Base-by-base conservation (phyloP, 2,113 vertebrate genomes). In the Cephalopholis sonnerati region DNA sequence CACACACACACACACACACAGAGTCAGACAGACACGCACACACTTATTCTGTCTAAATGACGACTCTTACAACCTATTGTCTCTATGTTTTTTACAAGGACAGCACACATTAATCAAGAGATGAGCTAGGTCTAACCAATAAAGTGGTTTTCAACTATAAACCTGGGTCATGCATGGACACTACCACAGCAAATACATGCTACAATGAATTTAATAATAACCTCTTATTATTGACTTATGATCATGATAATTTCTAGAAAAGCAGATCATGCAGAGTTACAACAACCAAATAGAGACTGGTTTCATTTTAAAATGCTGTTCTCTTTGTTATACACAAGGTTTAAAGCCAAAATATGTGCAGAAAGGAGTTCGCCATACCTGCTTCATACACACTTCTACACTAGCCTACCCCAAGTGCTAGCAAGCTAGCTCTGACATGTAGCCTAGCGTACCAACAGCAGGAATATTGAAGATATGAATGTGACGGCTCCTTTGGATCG, bases 401-500 rank as follows among this genome's bases (percentile, higher is more conserved):
- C 15, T 22, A 20, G 41, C 5, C 72, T 50, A 29, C 41, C n/a
- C 22, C 46, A 10, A 50, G 20, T 36, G 51, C 51, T 54, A 62
- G 61, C 72, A 51, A 53, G 76, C 32, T 58, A 64, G 74, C 74
- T 17, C 77, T 70, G 64, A 78, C 69, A 58, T 22, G 11, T 44
- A 44, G 41, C 41, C 41, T 44, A 51, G 25, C 7, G 11, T 27
- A 62, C 36, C 69, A 77, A 27, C 46, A 44, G 24, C 11, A 16
- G 32, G 12, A 71, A 72, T 41, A 74, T 7, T 39, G 63, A 67
- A 69, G 46, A 32, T 41, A 36, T 2, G 18, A 8, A 61, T 74
- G 41, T 64, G 10, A 79, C 12, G 63, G 50, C 54, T 83, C 22
- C 77, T 86, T 87, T 64, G 64, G 15, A 64, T 67, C 51, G 27